These are phyloP conservation scores for Eristalinus aeneus DNA, from an alignment of 2,888 invertebrate species.

Conservation along the genomic window DNA sequence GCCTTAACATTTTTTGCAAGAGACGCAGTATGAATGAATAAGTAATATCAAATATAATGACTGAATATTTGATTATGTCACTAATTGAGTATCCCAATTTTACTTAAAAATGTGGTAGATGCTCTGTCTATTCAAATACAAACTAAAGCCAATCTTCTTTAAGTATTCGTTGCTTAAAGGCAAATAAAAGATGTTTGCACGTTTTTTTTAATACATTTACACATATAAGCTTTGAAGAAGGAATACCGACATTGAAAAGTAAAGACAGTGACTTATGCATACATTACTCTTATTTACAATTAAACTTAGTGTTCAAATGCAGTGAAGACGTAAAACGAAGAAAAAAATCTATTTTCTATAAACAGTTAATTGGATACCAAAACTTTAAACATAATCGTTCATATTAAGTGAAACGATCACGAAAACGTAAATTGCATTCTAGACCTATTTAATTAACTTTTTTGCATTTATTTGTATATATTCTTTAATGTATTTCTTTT, in stretches of 20 bases:
- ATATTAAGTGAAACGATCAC: too few species aligned
- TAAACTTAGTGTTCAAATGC: background rate
- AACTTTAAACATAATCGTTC: too few species aligned
- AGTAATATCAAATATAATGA: conserved; percentile 40
- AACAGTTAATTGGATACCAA: too few species aligned
- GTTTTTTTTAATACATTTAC: conserved; percentile 15
- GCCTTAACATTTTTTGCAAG: background rate
- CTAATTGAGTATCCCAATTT: conserved; percentile 21
- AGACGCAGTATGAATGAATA: conserved; percentile 20
- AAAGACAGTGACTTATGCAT: background rate
- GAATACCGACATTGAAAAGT: conserved; percentile 6
- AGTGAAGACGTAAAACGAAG: too few species aligned
- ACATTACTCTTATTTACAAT: background rate
- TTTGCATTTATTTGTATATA: too few species aligned
- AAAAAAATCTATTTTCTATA: too few species aligned
- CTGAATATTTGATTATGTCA: conserved; percentile 26
- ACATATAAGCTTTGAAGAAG: background rate
- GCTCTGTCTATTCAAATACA: background rate
- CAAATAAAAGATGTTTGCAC: conserved; percentile 35
- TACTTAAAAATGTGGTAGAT: background rate
- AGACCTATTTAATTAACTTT: too few species aligned
- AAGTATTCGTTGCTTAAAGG: background rate
- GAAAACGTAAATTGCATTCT: too few species aligned
- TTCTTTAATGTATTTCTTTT: too few species aligned
- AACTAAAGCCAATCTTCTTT: conserved; percentile 24